Evolutionary conservation across 2,888 invertebrate genomes (phyloP).

Genomic region (Acronicta alni): DNA sequence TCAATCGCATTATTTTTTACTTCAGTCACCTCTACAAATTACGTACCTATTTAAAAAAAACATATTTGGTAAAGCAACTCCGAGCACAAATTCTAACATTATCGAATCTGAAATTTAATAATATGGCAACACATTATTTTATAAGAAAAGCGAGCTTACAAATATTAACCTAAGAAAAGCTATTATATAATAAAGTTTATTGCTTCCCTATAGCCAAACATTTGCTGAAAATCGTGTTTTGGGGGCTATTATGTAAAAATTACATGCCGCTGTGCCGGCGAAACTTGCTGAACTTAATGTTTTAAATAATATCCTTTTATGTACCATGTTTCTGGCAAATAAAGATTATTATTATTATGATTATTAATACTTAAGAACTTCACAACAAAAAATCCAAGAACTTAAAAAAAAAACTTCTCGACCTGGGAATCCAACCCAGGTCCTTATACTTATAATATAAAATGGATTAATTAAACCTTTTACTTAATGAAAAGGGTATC

Average conservation of each 20-base stretch:
- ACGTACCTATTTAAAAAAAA: neutral
- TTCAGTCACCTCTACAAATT: too few species aligned
- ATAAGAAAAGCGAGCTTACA: conserved; percentile 10
- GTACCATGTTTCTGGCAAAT: too few species aligned
- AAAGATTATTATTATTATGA: too few species aligned
- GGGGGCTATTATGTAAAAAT: too few species aligned
- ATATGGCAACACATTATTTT: conserved; percentile 1
- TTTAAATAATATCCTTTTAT: too few species aligned
- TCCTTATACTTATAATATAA: neutral
- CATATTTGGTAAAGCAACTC: neutral
- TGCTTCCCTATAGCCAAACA: conserved; percentile 6
- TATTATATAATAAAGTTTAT: conserved; percentile 29
- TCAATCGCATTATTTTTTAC: too few species aligned
- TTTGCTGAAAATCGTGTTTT: conserved; percentile 17
- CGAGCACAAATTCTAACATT: neutral
- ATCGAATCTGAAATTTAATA: neutral
- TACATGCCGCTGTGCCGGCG: too few species aligned
- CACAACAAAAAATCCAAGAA: too few species aligned
- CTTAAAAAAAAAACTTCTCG: too few species aligned
- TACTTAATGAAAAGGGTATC: conserved; percentile 1
- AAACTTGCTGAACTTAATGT: too few species aligned
- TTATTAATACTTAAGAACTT: too few species aligned
- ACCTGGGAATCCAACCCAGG: neutral
- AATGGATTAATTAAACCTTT: neutral
- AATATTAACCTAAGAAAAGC: conserved; percentile 21